Percentiles rank a stretch among this genome's conserved stretches.
Conservation (phyloP, 2,113 vertebrate species). For the Nansenia antarctica region DNA sequence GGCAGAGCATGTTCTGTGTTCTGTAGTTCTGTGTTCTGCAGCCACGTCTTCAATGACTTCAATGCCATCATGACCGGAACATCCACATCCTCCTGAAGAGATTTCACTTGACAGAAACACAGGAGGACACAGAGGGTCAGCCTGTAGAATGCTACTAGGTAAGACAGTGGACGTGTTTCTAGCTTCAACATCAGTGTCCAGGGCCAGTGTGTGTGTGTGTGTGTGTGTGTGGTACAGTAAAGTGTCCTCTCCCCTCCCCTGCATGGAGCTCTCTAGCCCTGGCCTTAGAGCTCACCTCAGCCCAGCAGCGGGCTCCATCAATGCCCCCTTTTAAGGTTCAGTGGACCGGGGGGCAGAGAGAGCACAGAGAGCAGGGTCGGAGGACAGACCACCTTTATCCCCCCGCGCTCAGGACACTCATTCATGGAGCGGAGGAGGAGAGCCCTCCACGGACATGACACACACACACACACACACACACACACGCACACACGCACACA, state of each 20-base stretch:
- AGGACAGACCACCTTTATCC: slow-evolving; percentile 78
- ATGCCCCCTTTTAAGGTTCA: slow-evolving; percentile 73
- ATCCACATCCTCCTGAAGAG: too few relatives aligned
- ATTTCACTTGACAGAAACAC: too few relatives aligned
- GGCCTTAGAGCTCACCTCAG: slow-evolving; percentile 26
- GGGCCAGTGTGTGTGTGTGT: slow-evolving; percentile 15
- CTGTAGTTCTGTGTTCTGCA: too few relatives aligned
- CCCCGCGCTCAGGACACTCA: slow-evolving; percentile 67
- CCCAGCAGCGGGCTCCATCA: slow-evolving; percentile 57
- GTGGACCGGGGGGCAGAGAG: slow-evolving; percentile 50
- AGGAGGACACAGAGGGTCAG: too few relatives aligned
- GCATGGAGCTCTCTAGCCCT: slow-evolving; percentile 22
- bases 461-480: slow-evolving; percentile 32
- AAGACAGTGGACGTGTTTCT: too few relatives aligned
- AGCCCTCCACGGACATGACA: slow-evolving; percentile 29
- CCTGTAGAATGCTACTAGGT: too few relatives aligned
- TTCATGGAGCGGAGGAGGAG: slow-evolving; percentile 66
- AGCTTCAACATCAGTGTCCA: slow-evolving; percentile 1
- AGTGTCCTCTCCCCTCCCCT: background rate
- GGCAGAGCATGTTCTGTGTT: too few relatives aligned
- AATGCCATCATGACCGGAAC: too few relatives aligned
- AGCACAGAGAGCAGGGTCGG: too few relatives aligned
- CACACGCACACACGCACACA: too few relatives aligned
- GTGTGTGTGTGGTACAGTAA: background rate
- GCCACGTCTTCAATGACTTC: too few relatives aligned